These are phyloP conservation scores for Teinopalpus imperialis DNA, from an alignment of 2,888 invertebrate species.

Conservation along the genomic window DNA sequence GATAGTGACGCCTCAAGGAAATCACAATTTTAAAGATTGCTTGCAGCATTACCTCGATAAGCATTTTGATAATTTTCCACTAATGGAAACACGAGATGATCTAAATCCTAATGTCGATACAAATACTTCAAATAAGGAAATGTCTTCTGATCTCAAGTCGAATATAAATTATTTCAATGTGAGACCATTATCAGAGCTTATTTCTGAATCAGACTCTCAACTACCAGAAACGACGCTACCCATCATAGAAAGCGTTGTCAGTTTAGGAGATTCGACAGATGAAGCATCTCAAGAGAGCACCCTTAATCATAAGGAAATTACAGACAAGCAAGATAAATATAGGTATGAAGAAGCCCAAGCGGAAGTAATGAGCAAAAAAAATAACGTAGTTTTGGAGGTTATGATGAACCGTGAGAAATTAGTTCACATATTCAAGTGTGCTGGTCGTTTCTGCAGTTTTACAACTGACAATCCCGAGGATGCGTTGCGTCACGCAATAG, in stretches of 20 bases:
- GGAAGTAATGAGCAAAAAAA: conserved; percentile 58
- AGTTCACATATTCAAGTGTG: conserved; percentile 68
- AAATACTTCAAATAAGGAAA: conserved; percentile 25
- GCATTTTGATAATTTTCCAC: conserved; percentile 67
- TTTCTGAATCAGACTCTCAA: conserved; percentile 37
- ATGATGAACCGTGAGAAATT: conserved; percentile 73
- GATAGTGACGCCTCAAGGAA: conserved; percentile 63
- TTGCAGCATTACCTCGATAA: conserved; percentile 66
- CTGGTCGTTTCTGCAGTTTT: conserved; percentile 67
- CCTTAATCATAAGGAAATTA: conserved; percentile 36
- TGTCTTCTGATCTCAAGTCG: neutral
- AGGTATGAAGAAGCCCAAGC: conserved; percentile 63
- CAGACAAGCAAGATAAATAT: conserved; percentile 34
- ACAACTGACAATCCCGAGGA: conserved; percentile 58
- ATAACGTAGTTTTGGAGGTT: conserved; percentile 63
- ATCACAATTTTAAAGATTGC: conserved; percentile 59
- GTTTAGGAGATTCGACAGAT: conserved; percentile 56
- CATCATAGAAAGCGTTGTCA: conserved; percentile 79
- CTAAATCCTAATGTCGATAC: conserved; percentile 26
- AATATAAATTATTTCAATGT: conserved; percentile 54
- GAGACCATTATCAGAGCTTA: conserved; percentile 64
- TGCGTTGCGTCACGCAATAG: conserved; percentile 60
- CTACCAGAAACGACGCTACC: conserved; percentile 43
- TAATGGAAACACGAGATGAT: conserved; percentile 37
- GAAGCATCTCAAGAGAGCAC: conserved; percentile 25